Evolutionary conservation across 2,113 vertebrate genomes (phyloP), one percentile per base, ranked within the genome.

Genomic region (Alosa alosa): DNA sequence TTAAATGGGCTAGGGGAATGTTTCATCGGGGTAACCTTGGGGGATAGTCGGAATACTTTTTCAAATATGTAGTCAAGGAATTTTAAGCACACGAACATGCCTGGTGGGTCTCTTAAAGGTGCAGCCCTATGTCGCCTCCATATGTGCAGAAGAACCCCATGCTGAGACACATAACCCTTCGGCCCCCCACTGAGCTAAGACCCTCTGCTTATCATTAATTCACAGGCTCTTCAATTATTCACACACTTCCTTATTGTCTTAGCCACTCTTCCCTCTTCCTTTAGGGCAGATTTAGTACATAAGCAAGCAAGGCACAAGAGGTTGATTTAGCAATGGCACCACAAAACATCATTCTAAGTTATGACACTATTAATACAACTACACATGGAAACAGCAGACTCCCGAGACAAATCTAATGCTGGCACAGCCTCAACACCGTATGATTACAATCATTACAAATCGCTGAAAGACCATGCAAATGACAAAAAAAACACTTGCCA

Each of bases 201-300:
- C 83, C 39, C 45, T 55, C 72, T 82, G 84, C 85, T 84, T 82
- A 90, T 90, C 4, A 88, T 84, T 88, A 86, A 90, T 90, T 90
- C 81, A 91, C 47, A 81, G 31, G 47, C 87, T 50, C 22, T 78
- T 91, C n/a, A 89, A 89, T 90, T 87, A 88, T 89, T 89, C 81
- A 90, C 39, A n/a, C 47, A 81, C 81, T 86, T 86, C 88, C 85
- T 83, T 87, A 88, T 86, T 83, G 87, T 87, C 82, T 52, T 83
- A 45, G 64, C 82, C 57, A 45, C 81, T 31, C 86, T 88, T 81
- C 82, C 36, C 47, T 47, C 57, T 52, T 60, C 82, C 68, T 83
- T 83, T 41, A 25, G 31, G 81, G 81, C 81, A 50, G 85, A 39
- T n/a, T 31, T 36, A 44, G 47, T 22, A 52, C n/a, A 85, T 3